Conservation (phyloP, 2,113 vertebrate species). For the Picathartes gymnocephalus region DNA sequence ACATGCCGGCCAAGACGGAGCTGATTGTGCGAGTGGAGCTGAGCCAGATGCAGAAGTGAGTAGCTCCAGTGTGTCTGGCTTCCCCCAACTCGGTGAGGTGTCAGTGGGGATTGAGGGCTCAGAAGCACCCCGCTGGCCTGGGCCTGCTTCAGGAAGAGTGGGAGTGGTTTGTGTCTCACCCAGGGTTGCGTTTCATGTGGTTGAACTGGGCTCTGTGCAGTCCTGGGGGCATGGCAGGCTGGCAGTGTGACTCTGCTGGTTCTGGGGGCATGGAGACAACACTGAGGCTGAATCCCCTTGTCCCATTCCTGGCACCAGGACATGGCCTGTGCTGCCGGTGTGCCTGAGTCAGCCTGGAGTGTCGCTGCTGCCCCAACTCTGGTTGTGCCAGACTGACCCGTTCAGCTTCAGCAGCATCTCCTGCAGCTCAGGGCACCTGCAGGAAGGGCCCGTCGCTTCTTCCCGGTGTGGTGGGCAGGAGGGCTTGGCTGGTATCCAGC, state of each 20-base stretch:
- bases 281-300: neutral
- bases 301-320: rapidly evolving
- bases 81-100: rapidly evolving
- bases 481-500: neutral
- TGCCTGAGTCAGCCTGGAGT: neutral
- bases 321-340: neutral
- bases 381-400: neutral
- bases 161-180: neutral
- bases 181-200: rapidly evolving
- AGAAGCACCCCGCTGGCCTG: neutral
- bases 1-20: slow-evolving; percentile 98
- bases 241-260: neutral
- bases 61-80: neutral
- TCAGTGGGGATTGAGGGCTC: neutral
- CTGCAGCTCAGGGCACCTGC: neutral
- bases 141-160: neutral
- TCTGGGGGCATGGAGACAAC: neutral
- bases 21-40: slow-evolving; percentile 95
- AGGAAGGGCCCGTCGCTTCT: rapidly evolving
- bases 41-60: slow-evolving; percentile 98
- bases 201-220: neutral
- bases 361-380: neutral
- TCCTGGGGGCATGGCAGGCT: neutral
- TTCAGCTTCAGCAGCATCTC: neutral
- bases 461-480: rapidly evolving